Evolutionary conservation across 2,888 invertebrate genomes (phyloP).

Genomic region (Sturmia bella): DNA sequence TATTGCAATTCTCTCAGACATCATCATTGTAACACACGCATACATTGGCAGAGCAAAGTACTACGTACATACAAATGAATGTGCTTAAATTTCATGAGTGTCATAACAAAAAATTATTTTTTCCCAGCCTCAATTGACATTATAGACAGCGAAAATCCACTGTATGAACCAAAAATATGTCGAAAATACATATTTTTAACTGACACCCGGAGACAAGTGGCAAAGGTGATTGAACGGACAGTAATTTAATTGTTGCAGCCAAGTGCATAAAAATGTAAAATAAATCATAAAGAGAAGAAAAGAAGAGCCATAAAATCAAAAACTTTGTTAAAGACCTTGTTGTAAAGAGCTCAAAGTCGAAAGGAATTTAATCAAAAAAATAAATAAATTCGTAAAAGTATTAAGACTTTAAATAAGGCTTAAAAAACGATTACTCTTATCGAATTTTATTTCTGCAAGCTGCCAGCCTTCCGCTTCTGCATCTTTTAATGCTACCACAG

Average conservation of each 20-base stretch:
- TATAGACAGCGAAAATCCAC: not conserved
- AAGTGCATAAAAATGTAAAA: conserved; percentile 7
- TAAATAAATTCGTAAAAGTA: too few relatives aligned
- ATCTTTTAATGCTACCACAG: too few relatives aligned
- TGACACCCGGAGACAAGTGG: conserved; percentile 53
- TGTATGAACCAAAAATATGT: conserved; percentile 23
- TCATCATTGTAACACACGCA: conserved; percentile 23
- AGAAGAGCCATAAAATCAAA: not conserved
- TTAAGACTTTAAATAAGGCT: too few relatives aligned
- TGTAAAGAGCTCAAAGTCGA: not conserved
- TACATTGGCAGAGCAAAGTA: not conserved
- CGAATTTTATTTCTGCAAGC: too few relatives aligned
- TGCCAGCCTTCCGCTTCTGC: too few relatives aligned
- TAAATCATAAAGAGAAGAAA: not conserved
- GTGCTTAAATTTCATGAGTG: not conserved
- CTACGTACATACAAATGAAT: not conserved
- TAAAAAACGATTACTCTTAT: too few relatives aligned
- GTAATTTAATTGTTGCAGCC: conserved; percentile 54
- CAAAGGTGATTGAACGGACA: conserved; percentile 58
- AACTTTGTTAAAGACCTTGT: conserved; percentile 1
- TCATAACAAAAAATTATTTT: conserved; percentile 3
- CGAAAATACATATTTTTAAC: conserved; percentile 23
- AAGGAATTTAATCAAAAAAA: not conserved
- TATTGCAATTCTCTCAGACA: conserved; percentile 36
- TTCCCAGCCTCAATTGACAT: conserved; percentile 27